Percentiles rank a stretch among this genome's conserved stretches.
Evolutionary conservation across 92 coral and sea anemone species (phyloP).

Genomic region (Bergia puertoricense): DNA sequence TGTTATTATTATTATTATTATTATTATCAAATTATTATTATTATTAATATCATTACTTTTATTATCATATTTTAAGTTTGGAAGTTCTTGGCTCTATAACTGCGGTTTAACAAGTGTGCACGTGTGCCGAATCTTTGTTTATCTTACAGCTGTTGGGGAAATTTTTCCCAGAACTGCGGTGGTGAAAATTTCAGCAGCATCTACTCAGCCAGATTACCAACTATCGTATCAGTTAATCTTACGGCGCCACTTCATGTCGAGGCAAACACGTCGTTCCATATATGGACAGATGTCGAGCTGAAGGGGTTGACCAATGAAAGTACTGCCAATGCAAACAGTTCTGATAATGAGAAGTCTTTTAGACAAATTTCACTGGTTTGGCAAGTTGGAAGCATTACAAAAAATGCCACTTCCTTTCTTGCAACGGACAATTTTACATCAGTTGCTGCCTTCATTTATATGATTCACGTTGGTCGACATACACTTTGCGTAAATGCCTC

Average conservation of each 20-base stretch:
- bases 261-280: constrained; percentile 10
- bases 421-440: constrained; percentile 14
- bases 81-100: not conserved
- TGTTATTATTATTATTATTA: too few species aligned
- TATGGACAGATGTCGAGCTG: constrained; percentile 21
- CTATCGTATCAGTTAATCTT: constrained; percentile 4
- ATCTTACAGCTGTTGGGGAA: constrained; percentile 37
- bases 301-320: constrained; percentile 20
- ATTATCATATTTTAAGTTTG: not conserved
- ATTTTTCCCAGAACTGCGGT: constrained; percentile 23
- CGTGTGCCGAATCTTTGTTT: not conserved
- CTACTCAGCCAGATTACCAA: constrained; percentile 33
- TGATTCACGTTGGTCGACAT: constrained; percentile 19
- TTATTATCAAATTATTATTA: too few species aligned
- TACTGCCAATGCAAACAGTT: not conserved
- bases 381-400: constrained; percentile 14
- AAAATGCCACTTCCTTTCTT: constrained; percentile 7
- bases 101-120: not conserved
- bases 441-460: not conserved
- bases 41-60: too few species aligned
- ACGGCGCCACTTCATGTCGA: constrained; percentile 12
- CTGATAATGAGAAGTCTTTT: not conserved
- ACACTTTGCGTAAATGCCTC: constrained; percentile 14
- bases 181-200: constrained; percentile 21
- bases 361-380: constrained; percentile 8